Conservation (phyloP, 2,113 vertebrate genomes). For the Psettodes erumei region DNA sequence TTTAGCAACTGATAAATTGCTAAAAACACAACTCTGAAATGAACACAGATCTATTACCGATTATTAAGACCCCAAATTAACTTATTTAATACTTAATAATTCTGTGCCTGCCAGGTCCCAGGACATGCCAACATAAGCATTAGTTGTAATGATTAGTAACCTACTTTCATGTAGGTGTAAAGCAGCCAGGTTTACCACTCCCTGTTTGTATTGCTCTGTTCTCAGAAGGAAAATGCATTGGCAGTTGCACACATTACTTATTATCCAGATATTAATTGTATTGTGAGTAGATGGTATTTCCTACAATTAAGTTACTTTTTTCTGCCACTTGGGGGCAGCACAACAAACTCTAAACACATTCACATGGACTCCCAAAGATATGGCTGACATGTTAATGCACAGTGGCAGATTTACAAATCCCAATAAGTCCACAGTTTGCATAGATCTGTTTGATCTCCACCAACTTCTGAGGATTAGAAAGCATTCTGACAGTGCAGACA, state of each 20-base stretch:
- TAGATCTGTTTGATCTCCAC: no score
- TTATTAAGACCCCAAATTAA: background rate
- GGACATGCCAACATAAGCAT: background rate
- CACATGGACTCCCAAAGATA: background rate
- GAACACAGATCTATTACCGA: background rate
- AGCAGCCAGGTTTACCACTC: background rate
- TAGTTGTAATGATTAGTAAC: background rate
- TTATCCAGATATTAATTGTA: background rate
- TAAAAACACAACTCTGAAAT: background rate
- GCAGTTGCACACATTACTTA: background rate
- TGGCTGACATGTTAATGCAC: background rate
- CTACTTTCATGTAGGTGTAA: slow-evolving; percentile 1
- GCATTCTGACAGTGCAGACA: no score
- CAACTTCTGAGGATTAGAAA: no score
- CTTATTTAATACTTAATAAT: background rate
- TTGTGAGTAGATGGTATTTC: background rate
- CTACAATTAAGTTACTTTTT: background rate
- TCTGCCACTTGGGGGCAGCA: background rate
- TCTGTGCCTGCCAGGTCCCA: background rate
- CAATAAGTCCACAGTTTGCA: no score
- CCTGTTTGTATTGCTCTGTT: background rate
- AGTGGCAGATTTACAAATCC: background rate
- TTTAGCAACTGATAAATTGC: background rate
- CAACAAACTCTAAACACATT: background rate
- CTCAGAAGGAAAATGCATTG: background rate